Evolutionary conservation across 2,797 vertebrate genomes (phyloP).

Genomic region (Australoheros facetus): DNA sequence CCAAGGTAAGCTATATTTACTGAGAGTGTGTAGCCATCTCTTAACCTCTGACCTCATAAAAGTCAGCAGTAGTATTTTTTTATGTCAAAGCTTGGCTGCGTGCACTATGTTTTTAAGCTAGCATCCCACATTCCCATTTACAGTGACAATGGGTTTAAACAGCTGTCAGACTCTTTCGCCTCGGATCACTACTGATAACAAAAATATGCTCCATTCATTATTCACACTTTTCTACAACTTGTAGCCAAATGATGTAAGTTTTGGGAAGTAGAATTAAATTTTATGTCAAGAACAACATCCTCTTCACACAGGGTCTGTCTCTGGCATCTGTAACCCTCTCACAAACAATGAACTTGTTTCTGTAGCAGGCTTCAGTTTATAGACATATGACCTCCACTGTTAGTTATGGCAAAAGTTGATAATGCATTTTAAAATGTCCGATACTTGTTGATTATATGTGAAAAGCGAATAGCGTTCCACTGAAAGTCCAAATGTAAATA

Average conservation of each 20-base stretch:
- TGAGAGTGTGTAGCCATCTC: conserved; percentile 49
- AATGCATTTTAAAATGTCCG: neutral
- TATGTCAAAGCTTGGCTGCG: neutral
- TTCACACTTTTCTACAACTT: neutral
- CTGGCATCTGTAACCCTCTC: neutral
- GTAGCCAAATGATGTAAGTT: conserved; percentile 3
- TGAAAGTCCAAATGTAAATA: neutral
- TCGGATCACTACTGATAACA: neutral
- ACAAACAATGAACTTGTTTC: neutral
- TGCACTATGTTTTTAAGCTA: conserved; percentile 5
- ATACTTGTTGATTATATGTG: neutral
- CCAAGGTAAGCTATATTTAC: conserved; percentile 81
- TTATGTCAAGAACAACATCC: neutral
- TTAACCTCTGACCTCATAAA: conserved; percentile 49
- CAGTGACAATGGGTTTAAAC: neutral
- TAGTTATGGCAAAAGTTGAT: neutral
- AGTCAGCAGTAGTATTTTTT: conserved; percentile 12
- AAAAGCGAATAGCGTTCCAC: neutral
- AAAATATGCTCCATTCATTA: neutral
- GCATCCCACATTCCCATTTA: neutral
- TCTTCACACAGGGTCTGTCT: neutral
- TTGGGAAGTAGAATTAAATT: neutral
- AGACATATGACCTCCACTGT: neutral
- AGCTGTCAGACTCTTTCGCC: conserved; percentile 1
- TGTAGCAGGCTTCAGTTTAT: neutral